phyloP scores from a whole-genome alignment of 1,140 invertebrate genomes.

The Meteorus sp. region DNA sequence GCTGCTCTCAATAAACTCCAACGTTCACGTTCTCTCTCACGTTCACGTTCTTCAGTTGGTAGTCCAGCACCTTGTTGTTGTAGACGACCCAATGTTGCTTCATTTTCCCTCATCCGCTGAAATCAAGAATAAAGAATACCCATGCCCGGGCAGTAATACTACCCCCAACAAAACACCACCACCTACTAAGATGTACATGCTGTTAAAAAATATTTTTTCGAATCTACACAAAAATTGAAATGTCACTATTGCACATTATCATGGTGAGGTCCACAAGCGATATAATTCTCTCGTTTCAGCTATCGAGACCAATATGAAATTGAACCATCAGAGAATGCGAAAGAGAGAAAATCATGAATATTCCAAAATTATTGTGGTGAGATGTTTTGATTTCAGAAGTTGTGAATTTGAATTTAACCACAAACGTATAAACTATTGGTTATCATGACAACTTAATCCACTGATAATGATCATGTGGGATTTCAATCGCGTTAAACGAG shows the following conservation, averaged over 20 bases:
- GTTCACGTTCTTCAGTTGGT: conserved; percentile 67
- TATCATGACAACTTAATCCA: conserved; percentile 4
- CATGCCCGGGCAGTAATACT: conserved; percentile 61
- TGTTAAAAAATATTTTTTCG: background rate
- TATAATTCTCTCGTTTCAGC: too few species aligned
- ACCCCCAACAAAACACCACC: conserved; percentile 38
- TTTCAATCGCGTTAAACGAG: background rate
- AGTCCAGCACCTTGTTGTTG: conserved; percentile 50
- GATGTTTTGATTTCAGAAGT: background rate
- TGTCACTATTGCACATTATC: too few species aligned
- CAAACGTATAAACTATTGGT: background rate
- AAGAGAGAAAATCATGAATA: background rate
- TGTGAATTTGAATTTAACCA: background rate
- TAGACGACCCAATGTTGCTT: conserved; percentile 68
- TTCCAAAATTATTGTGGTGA: background rate
- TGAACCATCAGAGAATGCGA: background rate
- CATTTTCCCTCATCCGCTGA: conserved; percentile 74
- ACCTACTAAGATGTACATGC: conserved; percentile 2
- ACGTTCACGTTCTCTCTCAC: conserved; percentile 81
- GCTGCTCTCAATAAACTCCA: conserved; percentile 86
- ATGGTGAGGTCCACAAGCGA: too few species aligned
- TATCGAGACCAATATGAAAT: too few species aligned
- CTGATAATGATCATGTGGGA: background rate
- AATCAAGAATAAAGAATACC: conserved; percentile 60
- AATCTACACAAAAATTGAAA: background rate